Evolutionary conservation across 2,113 vertebrate genomes (phyloP), one percentile per base, ranked within the genome.

Genomic region (Heterotis niloticus): DNA sequence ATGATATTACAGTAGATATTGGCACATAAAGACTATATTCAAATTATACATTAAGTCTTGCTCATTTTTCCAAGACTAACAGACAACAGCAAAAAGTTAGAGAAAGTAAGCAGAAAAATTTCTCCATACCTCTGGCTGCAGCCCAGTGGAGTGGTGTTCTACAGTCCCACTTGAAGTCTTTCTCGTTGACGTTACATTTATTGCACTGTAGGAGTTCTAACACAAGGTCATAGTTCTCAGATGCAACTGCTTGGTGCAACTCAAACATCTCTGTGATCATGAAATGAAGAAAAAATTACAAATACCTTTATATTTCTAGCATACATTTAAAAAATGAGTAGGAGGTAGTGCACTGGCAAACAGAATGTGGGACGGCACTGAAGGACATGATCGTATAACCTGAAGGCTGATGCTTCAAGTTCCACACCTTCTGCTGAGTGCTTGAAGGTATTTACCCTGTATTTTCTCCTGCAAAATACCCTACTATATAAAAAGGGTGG

Each of bases 121-220:
- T 44, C n/a, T n/a, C n/a, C 34, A 44, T 85, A 96, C 96, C 97
- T 91, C 84, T 93, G 5, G 91, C 92, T 28, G 95, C 94, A 5
- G 96, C 96, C 96, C 96, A 98, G 87, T 97, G 96, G 17, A 98
- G 91, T 0, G 96, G 93, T 0, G 96, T 97, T 85, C 93, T 92
- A 85, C 90, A 88, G n/a, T 92, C 92, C 95, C 96, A 98, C 86
- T 96, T 94, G 0, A 80, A 5, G n/a, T 98, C 96, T 82, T 92
- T 95, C 69, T 93, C 85, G 80, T 98, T 96, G 10, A 94, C 95
- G 62, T 95, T 83, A 0, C 93, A 95, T 59, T 72, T 84, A 17
- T 92, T 91, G 5, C 88, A 84, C 78, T 80, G 90, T 81, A 98
- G 76, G 83, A 98, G 88, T 73, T 90, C 87, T 14, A 90, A 80